These are phyloP conservation scores for Drosophila leonis DNA, from an alignment of 2,888 invertebrate species.

Conservation along the genomic window DNA sequence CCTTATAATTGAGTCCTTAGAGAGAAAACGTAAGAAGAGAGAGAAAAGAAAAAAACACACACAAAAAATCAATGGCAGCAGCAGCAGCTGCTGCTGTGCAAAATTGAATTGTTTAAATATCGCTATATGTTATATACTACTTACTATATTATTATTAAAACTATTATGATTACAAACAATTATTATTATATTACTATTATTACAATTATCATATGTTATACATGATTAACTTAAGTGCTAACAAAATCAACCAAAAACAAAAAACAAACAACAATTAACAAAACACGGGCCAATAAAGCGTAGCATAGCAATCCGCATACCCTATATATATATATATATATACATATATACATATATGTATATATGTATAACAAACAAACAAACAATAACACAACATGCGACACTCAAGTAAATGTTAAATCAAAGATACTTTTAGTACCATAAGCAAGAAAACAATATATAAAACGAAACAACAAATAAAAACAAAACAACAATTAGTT, in stretches of 20 bases:
- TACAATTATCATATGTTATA: constrained; percentile 59
- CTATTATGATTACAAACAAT: constrained; percentile 25
- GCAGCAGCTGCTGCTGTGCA: neutral
- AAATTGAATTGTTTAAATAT: constrained; percentile 53
- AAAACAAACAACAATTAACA: constrained; percentile 19
- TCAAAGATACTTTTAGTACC: constrained; percentile 70
- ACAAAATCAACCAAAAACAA: constrained; percentile 53
- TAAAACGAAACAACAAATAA: constrained; percentile 23
- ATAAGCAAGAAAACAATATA: constrained; percentile 34
- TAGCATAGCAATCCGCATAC: constrained; percentile 62
- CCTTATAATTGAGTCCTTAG: constrained; percentile 75
- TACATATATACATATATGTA: neutral
- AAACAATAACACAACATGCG: constrained; percentile 41
- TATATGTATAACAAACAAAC: constrained; percentile 4
- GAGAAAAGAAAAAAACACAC: constrained; percentile 1
- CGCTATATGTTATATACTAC: constrained; percentile 51
- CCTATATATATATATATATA: constrained; percentile 5
- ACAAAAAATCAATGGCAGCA: constrained; percentile 1
- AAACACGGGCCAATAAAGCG: constrained; percentile 62
- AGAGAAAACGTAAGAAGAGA: constrained; percentile 32
- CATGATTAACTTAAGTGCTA: constrained; percentile 55
- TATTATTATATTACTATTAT: constrained; percentile 41
- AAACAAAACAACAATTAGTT: constrained; percentile 45
- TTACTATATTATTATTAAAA: constrained; percentile 34
- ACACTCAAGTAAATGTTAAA: constrained; percentile 76